Percentiles rank a stretch among this genome's conserved stretches.
phyloP scores from a whole-genome alignment of 1,140 invertebrate genomes.

The Atta colombica region DNA sequence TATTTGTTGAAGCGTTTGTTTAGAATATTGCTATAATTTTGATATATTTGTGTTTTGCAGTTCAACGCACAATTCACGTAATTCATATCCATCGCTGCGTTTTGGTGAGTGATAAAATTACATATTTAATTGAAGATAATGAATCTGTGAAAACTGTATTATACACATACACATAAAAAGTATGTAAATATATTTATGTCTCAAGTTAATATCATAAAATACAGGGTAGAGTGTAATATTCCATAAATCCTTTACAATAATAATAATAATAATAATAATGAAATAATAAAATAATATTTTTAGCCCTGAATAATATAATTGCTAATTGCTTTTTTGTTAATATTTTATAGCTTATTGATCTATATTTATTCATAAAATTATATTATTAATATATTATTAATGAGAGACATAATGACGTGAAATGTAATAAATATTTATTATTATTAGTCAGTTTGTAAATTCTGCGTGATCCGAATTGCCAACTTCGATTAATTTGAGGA shows the following conservation, averaged over 20 bases:
- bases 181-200: neutral
- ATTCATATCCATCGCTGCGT: neutral
- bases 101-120: neutral
- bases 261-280: neutral
- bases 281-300: neutral
- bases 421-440: too few relatives aligned
- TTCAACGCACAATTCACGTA: neutral
- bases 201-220: neutral
- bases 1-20: neutral
- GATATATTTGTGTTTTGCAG: constrained; percentile 11
- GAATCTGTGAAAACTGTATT: neutral
- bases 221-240: neutral
- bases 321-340: neutral
- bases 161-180: neutral
- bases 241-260: neutral
- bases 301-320: neutral
- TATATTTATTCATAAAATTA: too few relatives aligned
- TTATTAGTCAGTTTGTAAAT: too few relatives aligned
- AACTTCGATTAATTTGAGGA: too few relatives aligned
- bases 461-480: too few relatives aligned
- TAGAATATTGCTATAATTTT: neutral
- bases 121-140: neutral
- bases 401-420: too few relatives aligned
- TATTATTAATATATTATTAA: too few relatives aligned
- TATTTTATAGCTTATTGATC: neutral